A percentile compares a stretch with the other conserved stretches of the same genome.
Evolutionary conservation across 1,140 invertebrate genomes (phyloP).

Genomic region (Mya arenaria): DNA sequence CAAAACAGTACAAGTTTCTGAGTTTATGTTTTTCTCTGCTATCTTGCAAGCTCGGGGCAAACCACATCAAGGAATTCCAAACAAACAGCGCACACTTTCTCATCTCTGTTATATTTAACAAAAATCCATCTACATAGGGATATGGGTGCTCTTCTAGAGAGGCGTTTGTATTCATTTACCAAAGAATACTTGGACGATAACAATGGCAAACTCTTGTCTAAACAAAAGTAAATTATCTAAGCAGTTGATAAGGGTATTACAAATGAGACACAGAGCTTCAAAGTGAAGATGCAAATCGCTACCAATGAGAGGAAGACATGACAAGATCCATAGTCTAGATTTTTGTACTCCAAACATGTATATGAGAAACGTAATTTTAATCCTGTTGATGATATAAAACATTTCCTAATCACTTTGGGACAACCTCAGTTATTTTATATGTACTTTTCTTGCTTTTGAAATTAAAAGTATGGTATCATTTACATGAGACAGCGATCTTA

Average conservation of each 20-base stretch:
- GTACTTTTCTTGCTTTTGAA: no score
- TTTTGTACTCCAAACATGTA: no score
- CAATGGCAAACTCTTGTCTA: slow-evolving; percentile 48
- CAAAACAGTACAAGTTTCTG: background rate
- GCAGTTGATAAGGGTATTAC: slow-evolving; percentile 49
- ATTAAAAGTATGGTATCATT: no score
- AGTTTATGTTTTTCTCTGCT: no score
- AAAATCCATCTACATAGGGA: background rate
- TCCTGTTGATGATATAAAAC: no score
- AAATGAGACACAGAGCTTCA: slow-evolving; percentile 39
- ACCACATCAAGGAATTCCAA: slow-evolving; percentile 45
- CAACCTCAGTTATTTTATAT: no score
- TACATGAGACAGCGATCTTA: no score
- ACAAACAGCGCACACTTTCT: slow-evolving; percentile 44
- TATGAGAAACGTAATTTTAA: no score
- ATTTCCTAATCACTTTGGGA: no score
- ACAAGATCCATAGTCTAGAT: no score
- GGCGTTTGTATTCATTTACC: slow-evolving; percentile 23
- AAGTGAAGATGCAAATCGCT: slow-evolving; percentile 19
- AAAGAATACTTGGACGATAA: slow-evolving; percentile 42
- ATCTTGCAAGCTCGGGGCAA: slow-evolving; percentile 21
- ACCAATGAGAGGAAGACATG: no score
- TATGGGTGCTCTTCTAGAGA: slow-evolving; percentile 27
- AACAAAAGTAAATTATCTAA: slow-evolving; percentile 54
- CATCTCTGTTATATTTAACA: slow-evolving; percentile 33